These are phyloP conservation scores for Spermophilus dauricus DNA, from an alignment of 2,113 vertebrate species.

Conservation along the genomic window DNA sequence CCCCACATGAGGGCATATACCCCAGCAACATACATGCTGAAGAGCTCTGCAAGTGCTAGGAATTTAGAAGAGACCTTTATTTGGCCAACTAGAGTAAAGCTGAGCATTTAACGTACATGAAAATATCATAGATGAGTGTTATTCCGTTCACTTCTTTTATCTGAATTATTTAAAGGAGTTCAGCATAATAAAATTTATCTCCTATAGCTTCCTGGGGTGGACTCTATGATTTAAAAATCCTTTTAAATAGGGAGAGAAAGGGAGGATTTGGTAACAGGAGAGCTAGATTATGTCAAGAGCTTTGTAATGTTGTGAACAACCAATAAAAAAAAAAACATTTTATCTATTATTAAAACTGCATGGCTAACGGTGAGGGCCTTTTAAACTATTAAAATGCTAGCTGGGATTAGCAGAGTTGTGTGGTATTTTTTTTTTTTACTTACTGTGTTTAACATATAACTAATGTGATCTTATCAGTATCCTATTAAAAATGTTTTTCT, in stretches of 20 bases:
- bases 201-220: background rate
- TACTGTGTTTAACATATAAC: background rate
- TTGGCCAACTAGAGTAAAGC: background rate
- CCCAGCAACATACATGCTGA: background rate
- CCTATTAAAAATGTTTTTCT: background rate
- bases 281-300: background rate
- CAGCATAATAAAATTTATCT: background rate
- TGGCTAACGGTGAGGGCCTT: background rate
- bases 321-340: background rate
- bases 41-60: background rate
- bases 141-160: constrained; percentile 14
- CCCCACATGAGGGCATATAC: background rate
- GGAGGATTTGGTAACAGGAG: background rate
- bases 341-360: background rate
- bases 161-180: constrained; percentile 29
- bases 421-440: background rate
- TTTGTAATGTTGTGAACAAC: no score
- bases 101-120: background rate
- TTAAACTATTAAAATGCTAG: background rate
- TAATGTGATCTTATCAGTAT: background rate
- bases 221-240: background rate
- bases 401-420: background rate
- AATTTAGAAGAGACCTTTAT: background rate
- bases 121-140: background rate
- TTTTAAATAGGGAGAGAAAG: background rate